Percentiles rank a stretch among this genome's conserved stretches.
Evolutionary conservation across 1,140 invertebrate genomes (phyloP).

Genomic region (Bombus vancouverensis): DNA sequence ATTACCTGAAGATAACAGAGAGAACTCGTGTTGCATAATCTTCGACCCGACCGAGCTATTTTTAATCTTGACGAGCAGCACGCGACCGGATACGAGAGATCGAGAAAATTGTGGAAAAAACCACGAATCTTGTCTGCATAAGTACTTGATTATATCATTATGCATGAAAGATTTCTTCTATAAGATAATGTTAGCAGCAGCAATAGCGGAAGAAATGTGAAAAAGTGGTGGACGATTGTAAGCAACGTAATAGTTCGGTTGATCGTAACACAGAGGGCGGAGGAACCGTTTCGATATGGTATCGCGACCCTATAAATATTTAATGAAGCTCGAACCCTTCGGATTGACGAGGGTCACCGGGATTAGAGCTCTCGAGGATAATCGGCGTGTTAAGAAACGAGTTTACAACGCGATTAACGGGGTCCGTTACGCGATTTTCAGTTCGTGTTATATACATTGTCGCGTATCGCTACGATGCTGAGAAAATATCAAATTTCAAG

Average conservation of each 20-base stretch:
- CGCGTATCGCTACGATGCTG: neutral
- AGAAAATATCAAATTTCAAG: neutral
- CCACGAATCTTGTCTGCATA: neutral
- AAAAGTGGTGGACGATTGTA: too few species aligned
- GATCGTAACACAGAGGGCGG: neutral
- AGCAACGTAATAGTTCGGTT: neutral
- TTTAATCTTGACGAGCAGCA: slow-evolving; percentile 40
- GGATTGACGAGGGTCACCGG: slow-evolving; percentile 63
- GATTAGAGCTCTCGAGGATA: slow-evolving; percentile 57
- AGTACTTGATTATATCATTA: neutral
- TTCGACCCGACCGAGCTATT: slow-evolving; percentile 42
- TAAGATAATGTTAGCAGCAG: too few species aligned
- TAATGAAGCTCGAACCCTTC: slow-evolving; percentile 58
- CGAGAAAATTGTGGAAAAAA: neutral
- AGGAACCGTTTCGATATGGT: slow-evolving; percentile 53
- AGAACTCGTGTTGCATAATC: slow-evolving; percentile 75
- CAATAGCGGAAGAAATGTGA: neutral
- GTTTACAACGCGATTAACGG: slow-evolving; percentile 41
- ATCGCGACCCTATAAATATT: slow-evolving; percentile 60
- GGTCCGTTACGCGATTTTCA: neutral
- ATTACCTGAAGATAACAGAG: slow-evolving; percentile 72
- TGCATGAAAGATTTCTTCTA: neutral
- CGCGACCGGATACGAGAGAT: neutral
- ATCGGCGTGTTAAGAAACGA: slow-evolving; percentile 54
- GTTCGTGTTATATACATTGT: neutral